phyloP scores from a whole-genome alignment of 2,113 vertebrate species.

The Paradisaea rubra region DNA sequence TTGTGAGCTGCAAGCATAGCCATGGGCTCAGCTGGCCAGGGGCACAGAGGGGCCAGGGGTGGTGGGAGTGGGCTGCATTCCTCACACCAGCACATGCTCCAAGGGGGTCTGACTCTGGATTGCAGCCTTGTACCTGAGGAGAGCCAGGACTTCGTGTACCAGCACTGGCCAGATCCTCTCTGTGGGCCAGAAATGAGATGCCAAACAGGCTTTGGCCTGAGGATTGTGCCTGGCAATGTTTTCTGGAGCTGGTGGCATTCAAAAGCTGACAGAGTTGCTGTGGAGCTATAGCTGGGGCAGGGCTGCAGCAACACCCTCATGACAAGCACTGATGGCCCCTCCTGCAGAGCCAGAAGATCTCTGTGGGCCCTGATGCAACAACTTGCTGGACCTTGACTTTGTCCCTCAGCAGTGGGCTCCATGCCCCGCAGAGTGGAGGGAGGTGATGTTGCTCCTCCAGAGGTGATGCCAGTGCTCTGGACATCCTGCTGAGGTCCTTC shows the following conservation, averaged over 20 bases:
- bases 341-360: not conserved
- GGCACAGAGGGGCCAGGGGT: not conserved
- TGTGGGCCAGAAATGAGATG: not conserved
- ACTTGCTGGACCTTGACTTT: not conserved
- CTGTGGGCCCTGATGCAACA: too few species aligned
- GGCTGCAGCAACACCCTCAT: not conserved
- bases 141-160: fast-evolving
- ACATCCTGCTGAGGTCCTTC: not conserved
- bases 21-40: not conserved
- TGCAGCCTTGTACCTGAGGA: not conserved
- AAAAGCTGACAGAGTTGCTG: not conserved
- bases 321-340: not conserved
- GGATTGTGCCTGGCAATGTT: not conserved
- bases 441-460: not conserved
- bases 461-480: not conserved
- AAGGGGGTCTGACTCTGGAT: not conserved
- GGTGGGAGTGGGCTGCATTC: not conserved
- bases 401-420: not conserved
- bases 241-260: not conserved
- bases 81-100: fast-evolving
- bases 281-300: not conserved
- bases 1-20: not conserved
- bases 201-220: not conserved
- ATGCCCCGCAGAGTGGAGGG: not conserved
- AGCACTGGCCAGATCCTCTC: not conserved